Evolutionary conservation across 2,113 vertebrate species (phyloP), one percentile per base, ranked within the genome.

Genomic region (Peromyscus maniculatus): DNA sequence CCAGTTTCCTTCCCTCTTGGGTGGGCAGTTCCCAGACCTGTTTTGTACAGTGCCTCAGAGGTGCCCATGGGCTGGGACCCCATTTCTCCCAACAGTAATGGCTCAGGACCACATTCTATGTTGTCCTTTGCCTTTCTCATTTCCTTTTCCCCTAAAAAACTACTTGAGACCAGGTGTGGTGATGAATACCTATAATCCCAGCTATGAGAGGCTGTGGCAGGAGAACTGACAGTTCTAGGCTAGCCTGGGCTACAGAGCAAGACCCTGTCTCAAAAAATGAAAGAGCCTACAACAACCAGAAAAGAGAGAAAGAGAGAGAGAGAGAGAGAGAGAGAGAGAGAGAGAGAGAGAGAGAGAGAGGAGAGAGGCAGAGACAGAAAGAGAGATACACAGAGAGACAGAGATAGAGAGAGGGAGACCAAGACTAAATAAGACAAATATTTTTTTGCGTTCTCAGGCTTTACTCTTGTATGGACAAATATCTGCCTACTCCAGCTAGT

Each of bases 1-100:
- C 33, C 15, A 12, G 6, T 26, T 52, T 86, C 46, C 33, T 87
- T 21, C 10, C 1, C 4, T 39, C 78, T 46, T 7, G 12, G 46
- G 36, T 64, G 66, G 52, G 24, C 5, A 31, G 1, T 15, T 64
- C 69, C 59, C 3, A 72, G 49, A 12, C 5, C 39, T 86, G 24
- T 33, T 43, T 31, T 46, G 7, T 8, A 21, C 26, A 79, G 19
- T 43, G 8, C 3, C 59, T 28, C 22, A 13, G 79, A 46, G 8
- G 43, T 67, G 0, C 7, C 31, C 4, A 46, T 0, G 2, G 22
- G 43, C 33, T 12, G 67, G 12, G 8, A 43, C 24, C 46, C 46
- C 15, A 24, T 49, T 67, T 17, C 19, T 55, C 5, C 5, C 4
- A 36, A 74, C 36, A 31, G 39, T 11, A 43, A 10, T 17, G n/a